These are phyloP conservation scores for Yponomeuta malinellus DNA, from an alignment of 2,888 invertebrate species.

Conservation along the genomic window DNA sequence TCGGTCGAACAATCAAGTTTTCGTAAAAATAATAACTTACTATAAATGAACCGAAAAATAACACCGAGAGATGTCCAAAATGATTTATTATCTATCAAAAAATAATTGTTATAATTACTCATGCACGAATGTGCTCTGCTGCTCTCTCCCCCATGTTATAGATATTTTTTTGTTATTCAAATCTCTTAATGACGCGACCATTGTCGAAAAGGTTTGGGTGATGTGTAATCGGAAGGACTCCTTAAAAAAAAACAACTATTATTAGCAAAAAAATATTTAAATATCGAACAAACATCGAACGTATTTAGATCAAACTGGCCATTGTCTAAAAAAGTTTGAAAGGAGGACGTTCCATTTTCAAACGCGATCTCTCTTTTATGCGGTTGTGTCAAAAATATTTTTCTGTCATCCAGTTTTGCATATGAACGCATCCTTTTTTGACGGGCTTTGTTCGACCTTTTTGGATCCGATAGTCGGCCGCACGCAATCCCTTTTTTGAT, in stretches of 20 bases:
- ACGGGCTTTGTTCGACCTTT: conserved; percentile 29
- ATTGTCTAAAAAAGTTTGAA: conserved; percentile 47
- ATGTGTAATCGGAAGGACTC: conserved; percentile 32
- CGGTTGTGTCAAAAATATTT: conserved; percentile 52
- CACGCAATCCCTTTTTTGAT: conserved; percentile 14
- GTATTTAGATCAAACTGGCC: conserved; percentile 36
- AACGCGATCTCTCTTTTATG: conserved; percentile 63
- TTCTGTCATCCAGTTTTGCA: conserved; percentile 52
- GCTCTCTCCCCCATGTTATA: conserved; percentile 46
- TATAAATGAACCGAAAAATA: conserved; percentile 2
- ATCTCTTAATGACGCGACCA: conserved; percentile 60
- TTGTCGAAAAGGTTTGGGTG: conserved; percentile 43
- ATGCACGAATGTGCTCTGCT: conserved; percentile 50
- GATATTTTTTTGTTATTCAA: conserved; percentile 62
- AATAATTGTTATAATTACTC: conserved; percentile 72
- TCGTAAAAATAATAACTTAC: not conserved
- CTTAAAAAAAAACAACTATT: conserved; percentile 24
- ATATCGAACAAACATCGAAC: conserved; percentile 34
- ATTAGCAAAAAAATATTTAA: conserved; percentile 28
- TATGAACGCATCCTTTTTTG: conserved; percentile 45
- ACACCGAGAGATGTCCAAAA: conserved; percentile 29
- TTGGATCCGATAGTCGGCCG: conserved; percentile 36
- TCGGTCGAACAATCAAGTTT: too few relatives aligned
- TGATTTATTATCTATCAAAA: conserved; percentile 71
- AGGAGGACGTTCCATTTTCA: conserved; percentile 41